These are phyloP conservation scores for Cryptocephalus primarius DNA, from an alignment of 2,888 invertebrate species.

Conservation along the genomic window DNA sequence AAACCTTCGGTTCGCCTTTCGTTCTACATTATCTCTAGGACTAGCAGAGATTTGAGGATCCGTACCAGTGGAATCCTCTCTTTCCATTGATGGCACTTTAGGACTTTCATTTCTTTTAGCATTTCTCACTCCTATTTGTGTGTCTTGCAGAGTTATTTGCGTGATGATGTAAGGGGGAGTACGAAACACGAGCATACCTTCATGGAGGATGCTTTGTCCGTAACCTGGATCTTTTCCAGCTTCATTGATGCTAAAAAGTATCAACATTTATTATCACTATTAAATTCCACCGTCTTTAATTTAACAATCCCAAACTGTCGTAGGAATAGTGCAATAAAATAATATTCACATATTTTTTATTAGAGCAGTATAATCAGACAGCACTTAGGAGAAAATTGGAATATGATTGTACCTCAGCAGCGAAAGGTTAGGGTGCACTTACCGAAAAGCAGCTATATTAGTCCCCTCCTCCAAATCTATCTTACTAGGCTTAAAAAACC, in stretches of 20 bases:
- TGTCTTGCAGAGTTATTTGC: slow-evolving; percentile 65
- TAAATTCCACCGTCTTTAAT: background rate
- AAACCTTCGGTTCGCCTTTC: slow-evolving; percentile 44
- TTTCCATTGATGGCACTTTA: slow-evolving; percentile 17
- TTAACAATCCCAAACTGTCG: background rate
- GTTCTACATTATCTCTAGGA: slow-evolving; percentile 26
- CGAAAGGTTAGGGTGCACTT: slow-evolving; percentile 19
- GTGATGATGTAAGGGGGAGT: slow-evolving; percentile 78
- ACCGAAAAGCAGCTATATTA: slow-evolving; percentile 70
- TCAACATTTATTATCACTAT: background rate
- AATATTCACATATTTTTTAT: too few relatives aligned
- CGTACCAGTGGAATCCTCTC: slow-evolving; percentile 20
- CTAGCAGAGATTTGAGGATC: slow-evolving; percentile 30
- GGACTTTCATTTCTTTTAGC: slow-evolving; percentile 19
- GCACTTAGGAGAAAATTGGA: too few relatives aligned
- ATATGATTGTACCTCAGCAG: background rate
- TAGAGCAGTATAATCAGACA: too few relatives aligned
- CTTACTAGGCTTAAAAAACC: slow-evolving; percentile 77
- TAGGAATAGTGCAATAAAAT: too few relatives aligned
- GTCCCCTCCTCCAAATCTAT: slow-evolving; percentile 73
- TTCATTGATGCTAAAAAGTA: slow-evolving; percentile 52
- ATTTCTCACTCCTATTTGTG: slow-evolving; percentile 20
- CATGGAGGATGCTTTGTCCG: slow-evolving; percentile 86
- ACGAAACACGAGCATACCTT: slow-evolving; percentile 78
- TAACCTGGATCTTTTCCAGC: slow-evolving; percentile 78